Evolutionary conservation across 1,140 invertebrate genomes (phyloP).

Genomic region (Procambarus virginalis): DNA sequence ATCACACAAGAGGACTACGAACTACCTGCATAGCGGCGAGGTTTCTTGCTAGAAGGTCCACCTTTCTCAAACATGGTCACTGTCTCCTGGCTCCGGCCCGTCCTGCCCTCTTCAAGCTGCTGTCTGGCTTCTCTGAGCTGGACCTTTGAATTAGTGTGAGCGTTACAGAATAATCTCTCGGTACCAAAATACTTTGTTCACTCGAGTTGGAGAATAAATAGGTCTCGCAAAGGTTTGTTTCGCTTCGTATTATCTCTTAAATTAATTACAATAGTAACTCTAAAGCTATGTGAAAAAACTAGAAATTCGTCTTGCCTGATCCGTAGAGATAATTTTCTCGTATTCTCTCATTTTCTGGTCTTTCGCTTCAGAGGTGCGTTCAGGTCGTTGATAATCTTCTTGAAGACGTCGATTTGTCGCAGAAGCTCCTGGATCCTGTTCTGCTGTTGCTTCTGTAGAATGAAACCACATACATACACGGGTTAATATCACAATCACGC

Average conservation of each 20-base stretch:
- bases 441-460: conserved; percentile 11
- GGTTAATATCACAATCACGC: too few species aligned
- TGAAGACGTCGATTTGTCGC: conserved; percentile 4
- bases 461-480: too few species aligned
- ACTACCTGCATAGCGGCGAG: not conserved
- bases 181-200: too few species aligned
- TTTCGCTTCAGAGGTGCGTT: not conserved
- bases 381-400: not conserved
- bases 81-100: not conserved
- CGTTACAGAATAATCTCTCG: too few species aligned
- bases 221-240: too few species aligned
- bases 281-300: not conserved
- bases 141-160: not conserved
- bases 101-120: not conserved
- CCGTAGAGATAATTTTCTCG: conserved; percentile 17
- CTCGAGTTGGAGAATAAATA: too few species aligned
- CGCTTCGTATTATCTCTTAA: too few species aligned
- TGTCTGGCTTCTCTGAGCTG: not conserved
- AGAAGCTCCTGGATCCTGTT: conserved; percentile 23
- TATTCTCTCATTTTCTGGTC: conserved; percentile 10
- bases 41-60: not conserved
- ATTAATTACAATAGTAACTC: too few species aligned
- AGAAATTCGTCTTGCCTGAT: conserved; percentile 3
- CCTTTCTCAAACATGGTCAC: not conserved
- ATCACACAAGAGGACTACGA: not conserved